A percentile compares a stretch with the other conserved stretches of the same genome.
These are phyloP conservation scores for Circaetus gallicus DNA, from an alignment of 2,113 vertebrate species.

Conservation along the genomic window DNA sequence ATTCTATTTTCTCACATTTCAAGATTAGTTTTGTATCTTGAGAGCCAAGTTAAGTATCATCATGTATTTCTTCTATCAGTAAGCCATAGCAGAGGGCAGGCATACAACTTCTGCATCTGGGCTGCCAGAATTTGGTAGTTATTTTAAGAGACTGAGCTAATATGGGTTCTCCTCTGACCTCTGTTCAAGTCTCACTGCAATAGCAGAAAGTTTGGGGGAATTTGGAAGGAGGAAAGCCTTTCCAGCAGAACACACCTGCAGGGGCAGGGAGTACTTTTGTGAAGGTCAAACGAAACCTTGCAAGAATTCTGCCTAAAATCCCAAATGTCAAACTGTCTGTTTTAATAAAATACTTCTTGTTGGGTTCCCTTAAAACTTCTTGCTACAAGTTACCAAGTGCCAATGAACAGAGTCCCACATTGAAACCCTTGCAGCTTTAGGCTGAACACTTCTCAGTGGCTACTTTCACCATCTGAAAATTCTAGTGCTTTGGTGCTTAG, in stretches of 20 bases:
- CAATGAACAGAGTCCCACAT: not conserved
- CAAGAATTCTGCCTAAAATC: not conserved
- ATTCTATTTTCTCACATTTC: not conserved
- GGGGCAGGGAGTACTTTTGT: not conserved
- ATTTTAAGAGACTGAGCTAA: not conserved
- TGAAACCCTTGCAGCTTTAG: not conserved
- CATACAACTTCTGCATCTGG: not conserved
- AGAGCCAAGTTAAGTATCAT: not conserved
- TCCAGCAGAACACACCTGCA: not conserved
- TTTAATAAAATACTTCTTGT: not conserved
- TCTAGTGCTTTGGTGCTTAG: not conserved
- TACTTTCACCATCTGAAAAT: not conserved
- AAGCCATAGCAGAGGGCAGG: not conserved
- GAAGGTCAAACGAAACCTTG: not conserved
- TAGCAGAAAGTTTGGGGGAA: not conserved
- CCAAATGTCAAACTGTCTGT: not conserved
- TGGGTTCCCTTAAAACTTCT: not conserved
- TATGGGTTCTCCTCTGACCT: not conserved
- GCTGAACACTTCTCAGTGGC: not conserved
- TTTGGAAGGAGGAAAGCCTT: not conserved
- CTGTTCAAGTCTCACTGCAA: not conserved
- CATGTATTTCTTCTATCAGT: not conserved
- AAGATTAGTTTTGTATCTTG: not conserved
- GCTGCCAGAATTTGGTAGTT: not conserved
- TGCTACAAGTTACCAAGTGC: not conserved